Evolutionary conservation across 2,797 vertebrate species (phyloP).

Genomic region (Eulemur rubriventer): DNA sequence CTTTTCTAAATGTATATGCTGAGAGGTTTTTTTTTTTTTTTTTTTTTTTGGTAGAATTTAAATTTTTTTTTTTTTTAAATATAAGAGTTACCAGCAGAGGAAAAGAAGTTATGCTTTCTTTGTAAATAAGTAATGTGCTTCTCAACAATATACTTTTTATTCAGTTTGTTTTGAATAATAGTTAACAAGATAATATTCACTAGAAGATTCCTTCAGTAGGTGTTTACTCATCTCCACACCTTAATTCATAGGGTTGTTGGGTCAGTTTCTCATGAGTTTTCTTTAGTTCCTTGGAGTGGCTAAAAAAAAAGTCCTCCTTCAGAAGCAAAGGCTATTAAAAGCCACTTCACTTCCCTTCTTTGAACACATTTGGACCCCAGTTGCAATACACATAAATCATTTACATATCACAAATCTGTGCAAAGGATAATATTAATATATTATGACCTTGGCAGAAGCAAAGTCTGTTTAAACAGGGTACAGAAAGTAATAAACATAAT

Average conservation of each 20-base stretch:
- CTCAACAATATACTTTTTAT: neutral
- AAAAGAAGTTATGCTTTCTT: neutral
- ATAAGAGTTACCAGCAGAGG: neutral
- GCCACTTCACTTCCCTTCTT: neutral
- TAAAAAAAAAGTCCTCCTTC: neutral
- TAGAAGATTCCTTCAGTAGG: neutral
- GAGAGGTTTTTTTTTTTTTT: neutral
- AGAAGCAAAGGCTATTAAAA: neutral
- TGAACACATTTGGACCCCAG: neutral
- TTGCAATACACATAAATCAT: neutral
- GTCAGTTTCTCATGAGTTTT: neutral
- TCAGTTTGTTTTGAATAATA: neutral
- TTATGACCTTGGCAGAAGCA: neutral
- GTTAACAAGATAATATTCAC: neutral
- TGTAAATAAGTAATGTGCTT: neutral
- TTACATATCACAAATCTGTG: neutral
- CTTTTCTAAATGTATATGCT: neutral
- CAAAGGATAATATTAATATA: neutral
- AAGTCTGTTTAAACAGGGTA: conserved; percentile 30
- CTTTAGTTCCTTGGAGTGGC: neutral
- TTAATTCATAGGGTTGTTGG: neutral
- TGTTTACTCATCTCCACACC: neutral
- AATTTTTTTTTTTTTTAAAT: neutral
- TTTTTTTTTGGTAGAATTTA: neutral
- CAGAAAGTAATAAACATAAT: neutral